These are phyloP conservation scores for Sesamia nonagrioides DNA, from an alignment of 1,140 invertebrate genomes.

Conservation along the genomic window DNA sequence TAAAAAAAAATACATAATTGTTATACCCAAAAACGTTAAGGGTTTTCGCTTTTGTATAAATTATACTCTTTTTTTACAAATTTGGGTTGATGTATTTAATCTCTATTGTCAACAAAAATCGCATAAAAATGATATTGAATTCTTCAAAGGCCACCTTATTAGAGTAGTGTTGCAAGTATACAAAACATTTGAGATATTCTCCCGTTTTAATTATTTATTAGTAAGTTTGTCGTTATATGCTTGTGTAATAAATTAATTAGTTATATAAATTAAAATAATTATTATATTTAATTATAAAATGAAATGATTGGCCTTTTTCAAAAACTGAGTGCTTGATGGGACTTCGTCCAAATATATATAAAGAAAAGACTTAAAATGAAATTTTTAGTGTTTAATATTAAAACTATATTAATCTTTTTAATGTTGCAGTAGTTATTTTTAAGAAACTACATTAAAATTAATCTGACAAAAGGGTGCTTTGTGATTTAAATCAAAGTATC, in stretches of 20 bases:
- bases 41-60: too few species aligned
- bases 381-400: slow-evolving; percentile 48
- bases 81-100: too few species aligned
- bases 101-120: too few species aligned
- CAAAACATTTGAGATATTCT: slow-evolving; percentile 25
- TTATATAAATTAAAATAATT: slow-evolving; percentile 32
- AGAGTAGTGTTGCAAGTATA: background rate
- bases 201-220: slow-evolving; percentile 28
- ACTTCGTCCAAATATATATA: slow-evolving; percentile 57
- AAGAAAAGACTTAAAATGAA: slow-evolving; percentile 54
- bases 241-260: slow-evolving; percentile 49
- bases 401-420: slow-evolving; percentile 35
- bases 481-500: too few species aligned
- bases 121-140: too few species aligned
- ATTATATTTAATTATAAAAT: slow-evolving; percentile 37
- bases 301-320: slow-evolving; percentile 55
- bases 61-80: too few species aligned
- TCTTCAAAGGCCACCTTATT: too few species aligned
- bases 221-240: slow-evolving; percentile 48
- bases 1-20: too few species aligned
- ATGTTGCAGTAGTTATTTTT: background rate
- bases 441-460: background rate
- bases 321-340: slow-evolving; percentile 54
- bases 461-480: too few species aligned
- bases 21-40: too few species aligned